phyloP scores from a whole-genome alignment of 37 sponge, comb jelly and placozoan genomes.

The Spongilla lacustris region DNA sequence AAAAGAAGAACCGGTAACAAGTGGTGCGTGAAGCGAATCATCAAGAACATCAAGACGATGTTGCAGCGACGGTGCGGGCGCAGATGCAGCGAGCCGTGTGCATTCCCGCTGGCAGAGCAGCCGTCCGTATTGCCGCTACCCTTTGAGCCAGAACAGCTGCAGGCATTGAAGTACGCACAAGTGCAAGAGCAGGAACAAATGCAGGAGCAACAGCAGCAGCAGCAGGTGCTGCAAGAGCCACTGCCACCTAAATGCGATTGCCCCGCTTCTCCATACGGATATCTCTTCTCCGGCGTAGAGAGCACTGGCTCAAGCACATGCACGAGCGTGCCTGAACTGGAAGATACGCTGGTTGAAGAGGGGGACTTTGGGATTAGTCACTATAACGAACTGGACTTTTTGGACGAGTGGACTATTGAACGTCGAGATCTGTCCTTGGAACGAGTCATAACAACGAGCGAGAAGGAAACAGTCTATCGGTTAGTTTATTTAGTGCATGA shows the following conservation, averaged over 20 bases:
- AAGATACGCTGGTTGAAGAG: constrained; percentile 14
- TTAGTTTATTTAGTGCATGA: background rate
- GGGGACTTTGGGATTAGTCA: background rate
- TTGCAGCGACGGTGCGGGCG: background rate
- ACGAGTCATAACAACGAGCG: constrained; percentile 1
- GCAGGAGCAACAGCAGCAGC: background rate
- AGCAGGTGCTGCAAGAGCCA: background rate
- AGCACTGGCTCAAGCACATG: background rate
- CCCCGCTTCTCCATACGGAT: background rate
- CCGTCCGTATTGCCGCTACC: background rate
- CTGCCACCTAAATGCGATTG: background rate
- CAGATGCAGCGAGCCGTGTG: background rate
- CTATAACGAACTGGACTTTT: background rate
- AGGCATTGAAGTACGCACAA: background rate
- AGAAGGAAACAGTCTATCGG: constrained; percentile 52
- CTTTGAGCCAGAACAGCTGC: background rate
- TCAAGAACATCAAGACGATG: background rate
- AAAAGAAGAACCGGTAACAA: background rate
- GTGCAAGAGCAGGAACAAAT: background rate
- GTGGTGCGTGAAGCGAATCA: background rate
- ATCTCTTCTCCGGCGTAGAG: too few relatives aligned
- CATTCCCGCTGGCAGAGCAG: background rate
- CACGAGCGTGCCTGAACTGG: background rate
- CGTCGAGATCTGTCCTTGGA: constrained; percentile 31
- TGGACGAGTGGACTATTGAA: constrained; percentile 40